Conservation (phyloP, 2,797 vertebrate genomes). For the Acridotheres tristis region DNA sequence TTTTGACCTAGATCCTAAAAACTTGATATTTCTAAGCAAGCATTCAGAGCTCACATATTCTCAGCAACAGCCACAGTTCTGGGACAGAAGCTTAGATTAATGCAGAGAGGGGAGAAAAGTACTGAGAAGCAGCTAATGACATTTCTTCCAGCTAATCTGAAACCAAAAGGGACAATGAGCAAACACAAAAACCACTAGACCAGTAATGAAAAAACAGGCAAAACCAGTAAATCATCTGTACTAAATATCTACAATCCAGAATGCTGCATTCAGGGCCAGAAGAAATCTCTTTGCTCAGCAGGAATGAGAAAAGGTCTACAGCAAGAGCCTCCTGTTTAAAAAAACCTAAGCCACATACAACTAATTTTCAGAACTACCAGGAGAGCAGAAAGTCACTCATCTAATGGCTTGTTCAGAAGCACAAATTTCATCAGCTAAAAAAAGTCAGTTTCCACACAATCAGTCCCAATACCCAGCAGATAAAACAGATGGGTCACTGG, state of each 20-base stretch:
- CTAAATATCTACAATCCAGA: not conserved
- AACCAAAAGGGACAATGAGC: not conserved
- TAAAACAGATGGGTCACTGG: constrained; percentile 42
- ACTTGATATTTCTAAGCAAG: not conserved
- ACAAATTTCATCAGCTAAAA: not conserved
- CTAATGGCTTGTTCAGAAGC: not conserved
- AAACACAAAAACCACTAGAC: not conserved
- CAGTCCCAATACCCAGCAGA: not conserved
- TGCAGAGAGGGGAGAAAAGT: not conserved
- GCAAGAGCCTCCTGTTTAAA: not conserved
- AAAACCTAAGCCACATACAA: not conserved
- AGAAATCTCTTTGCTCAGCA: not conserved
- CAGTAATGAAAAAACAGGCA: not conserved
- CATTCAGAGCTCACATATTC: constrained; percentile 9
- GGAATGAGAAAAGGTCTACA: not conserved
- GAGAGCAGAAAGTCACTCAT: not conserved
- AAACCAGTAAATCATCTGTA: not conserved
- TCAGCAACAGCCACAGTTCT: constrained; percentile 16
- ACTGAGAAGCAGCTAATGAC: not conserved
- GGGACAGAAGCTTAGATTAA: not conserved
- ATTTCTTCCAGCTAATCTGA: not conserved
- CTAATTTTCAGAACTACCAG: not conserved
- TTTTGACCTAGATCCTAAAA: constrained; percentile 65
- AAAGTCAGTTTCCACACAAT: not conserved
- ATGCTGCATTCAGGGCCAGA: not conserved